Base-by-base conservation (phyloP, 1,140 invertebrate species). In the Maconellicoccus hirsutus region DNA sequence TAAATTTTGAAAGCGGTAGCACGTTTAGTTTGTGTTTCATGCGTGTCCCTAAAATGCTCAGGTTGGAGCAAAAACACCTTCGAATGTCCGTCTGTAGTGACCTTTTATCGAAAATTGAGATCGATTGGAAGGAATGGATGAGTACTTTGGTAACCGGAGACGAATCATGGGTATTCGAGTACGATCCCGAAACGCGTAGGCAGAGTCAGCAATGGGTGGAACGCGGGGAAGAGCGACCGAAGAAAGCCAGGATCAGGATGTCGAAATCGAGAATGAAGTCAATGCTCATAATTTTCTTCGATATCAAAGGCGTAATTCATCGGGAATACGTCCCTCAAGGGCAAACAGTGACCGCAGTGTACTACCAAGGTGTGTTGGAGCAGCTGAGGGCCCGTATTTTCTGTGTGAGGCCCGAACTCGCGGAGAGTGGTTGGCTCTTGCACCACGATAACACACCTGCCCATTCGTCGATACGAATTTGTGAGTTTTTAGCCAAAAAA, bases 211-310 rank as follows among this genome's bases (percentile, higher is more conserved):
- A 39, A 19, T 66, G 63, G 71, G 33, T 38, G 6, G 33, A 38
- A 38, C 6, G 14, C 6, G 33, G 33, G 33, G 33, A 14, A 38
- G 23, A 23, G 27, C 23, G 7, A 19, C 70, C 29, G 14, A 70
- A 70, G 1, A 70, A 39, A 39, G 16, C 8, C 22, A 33, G 70
- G 22, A n/a, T n/a, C n/a, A n/a, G n/a, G n/a, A 33, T 39, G 21
- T 33, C 10, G 14, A 19, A 42, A 12, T 70, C 70, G 7, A 70
- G 25, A 70, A n/a, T 21, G 59, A 63, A 63, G n/a, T 6, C 59
- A 8, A 76, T 78, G 74, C 71, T 78, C 52, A 76, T 76, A 73
- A 38, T 70, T 74, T 78, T 77, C 71, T 79, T 79, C 70, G 73
- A 78, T 70, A 59, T 14, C n/a, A 69, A 71, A 38, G 75, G 74